phyloP scores from a whole-genome alignment of 2,113 vertebrate species.

The Indri indri region DNA sequence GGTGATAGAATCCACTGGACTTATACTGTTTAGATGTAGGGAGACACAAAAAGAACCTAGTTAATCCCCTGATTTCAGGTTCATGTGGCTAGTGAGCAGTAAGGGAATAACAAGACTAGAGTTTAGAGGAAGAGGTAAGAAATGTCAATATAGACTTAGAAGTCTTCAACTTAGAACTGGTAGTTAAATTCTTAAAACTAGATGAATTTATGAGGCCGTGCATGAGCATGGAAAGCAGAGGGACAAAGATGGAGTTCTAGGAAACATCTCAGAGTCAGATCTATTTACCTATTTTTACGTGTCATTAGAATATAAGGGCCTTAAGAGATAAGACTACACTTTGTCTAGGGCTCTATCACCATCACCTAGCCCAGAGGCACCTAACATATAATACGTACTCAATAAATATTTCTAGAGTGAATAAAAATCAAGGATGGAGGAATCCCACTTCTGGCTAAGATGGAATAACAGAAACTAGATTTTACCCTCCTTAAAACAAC shows the following conservation, averaged over 20 bases:
- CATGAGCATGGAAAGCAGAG: not conserved
- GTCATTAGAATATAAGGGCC: not conserved
- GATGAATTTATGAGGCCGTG: not conserved
- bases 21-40: not conserved
- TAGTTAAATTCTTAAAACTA: slow-evolving; percentile 9
- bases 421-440: not conserved
- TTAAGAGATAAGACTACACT: not conserved
- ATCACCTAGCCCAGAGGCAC: not conserved
- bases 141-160: not conserved
- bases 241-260: not conserved
- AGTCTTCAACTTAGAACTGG: not conserved
- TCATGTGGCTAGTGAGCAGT: not conserved
- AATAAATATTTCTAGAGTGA: not conserved
- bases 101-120: not conserved
- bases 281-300: not conserved
- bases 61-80: not conserved
- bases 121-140: not conserved
- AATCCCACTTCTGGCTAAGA: not conserved
- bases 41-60: not conserved
- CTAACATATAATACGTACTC: not conserved
- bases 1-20: not conserved
- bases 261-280: not conserved
- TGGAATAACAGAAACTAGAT: not conserved
- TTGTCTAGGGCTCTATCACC: not conserved
- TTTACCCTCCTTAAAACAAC: not conserved